Conservation (phyloP, 2,797 vertebrate species). For the Pelodytes ibericus region DNA sequence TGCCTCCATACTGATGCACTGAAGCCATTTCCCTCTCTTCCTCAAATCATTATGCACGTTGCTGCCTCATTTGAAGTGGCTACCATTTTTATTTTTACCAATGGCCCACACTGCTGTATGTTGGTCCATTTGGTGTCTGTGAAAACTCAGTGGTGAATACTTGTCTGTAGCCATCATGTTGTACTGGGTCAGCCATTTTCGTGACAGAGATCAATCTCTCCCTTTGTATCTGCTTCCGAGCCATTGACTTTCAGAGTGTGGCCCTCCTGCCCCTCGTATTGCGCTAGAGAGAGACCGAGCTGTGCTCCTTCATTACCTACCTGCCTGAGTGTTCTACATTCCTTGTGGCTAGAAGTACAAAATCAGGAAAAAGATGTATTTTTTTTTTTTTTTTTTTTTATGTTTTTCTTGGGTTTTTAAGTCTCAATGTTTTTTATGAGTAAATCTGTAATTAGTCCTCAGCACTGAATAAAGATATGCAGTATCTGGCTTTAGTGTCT, state of each 20-base stretch:
- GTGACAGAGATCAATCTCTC: not conserved
- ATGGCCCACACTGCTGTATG: constrained; percentile 29
- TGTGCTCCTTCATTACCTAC: not conserved
- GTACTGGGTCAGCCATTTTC: constrained; percentile 21
- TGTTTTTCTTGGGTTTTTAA: constrained; percentile 23
- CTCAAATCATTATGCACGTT: constrained; percentile 29
- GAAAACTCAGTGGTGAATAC: not conserved
- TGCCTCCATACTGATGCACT: constrained; percentile 55
- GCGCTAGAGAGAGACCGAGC: not conserved
- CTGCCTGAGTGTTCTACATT: constrained; percentile 29
- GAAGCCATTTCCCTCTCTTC: constrained; percentile 44
- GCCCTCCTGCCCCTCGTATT: not conserved
- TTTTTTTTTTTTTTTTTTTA: constrained; percentile 31
- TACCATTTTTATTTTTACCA: not conserved
- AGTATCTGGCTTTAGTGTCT: constrained; percentile 20
- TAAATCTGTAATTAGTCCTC: constrained; percentile 48
- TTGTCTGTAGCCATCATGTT: constrained; percentile 32
- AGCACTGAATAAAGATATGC: constrained; percentile 55
- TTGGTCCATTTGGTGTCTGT: constrained; percentile 22
- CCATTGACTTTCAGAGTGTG: not conserved
- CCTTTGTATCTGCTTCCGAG: not conserved
- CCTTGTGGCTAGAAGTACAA: constrained; percentile 45
- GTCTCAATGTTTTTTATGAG: constrained; percentile 49
- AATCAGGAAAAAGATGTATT: constrained; percentile 45
- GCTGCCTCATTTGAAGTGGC: constrained; percentile 46